Percentiles rank a stretch among this genome's conserved stretches.
These are phyloP conservation scores for Platichthys flesus DNA, from an alignment of 2,113 vertebrate genomes.

Conservation along the genomic window DNA sequence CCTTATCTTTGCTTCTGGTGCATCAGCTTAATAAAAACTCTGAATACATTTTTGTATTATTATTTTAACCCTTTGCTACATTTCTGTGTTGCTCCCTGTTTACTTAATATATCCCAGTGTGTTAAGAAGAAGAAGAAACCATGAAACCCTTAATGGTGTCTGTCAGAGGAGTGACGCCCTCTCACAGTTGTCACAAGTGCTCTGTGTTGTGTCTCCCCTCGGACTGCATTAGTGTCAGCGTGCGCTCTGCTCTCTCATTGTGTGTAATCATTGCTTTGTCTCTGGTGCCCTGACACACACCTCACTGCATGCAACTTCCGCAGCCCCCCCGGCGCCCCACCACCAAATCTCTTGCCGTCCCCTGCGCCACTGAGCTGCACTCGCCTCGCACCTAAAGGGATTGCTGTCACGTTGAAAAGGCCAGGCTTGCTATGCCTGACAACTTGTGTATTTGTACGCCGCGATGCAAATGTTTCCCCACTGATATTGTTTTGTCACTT, in stretches of 20 bases:
- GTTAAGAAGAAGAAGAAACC: constrained; percentile 3
- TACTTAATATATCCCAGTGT: constrained; percentile 24
- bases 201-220: constrained; percentile 78
- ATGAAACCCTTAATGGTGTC: constrained; percentile 65
- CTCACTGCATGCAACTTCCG: constrained; percentile 81
- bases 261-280: constrained; percentile 81
- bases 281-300: constrained; percentile 79
- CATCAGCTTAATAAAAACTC: background rate
- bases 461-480: constrained; percentile 78
- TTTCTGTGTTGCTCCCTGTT: constrained; percentile 11
- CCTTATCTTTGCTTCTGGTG: too few relatives aligned
- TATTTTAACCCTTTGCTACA: background rate
- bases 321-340: constrained; percentile 60
- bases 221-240: constrained; percentile 80
- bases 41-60: background rate
- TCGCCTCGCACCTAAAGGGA: constrained; percentile 78
- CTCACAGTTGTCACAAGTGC: constrained; percentile 80
- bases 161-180: constrained; percentile 72
- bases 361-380: constrained; percentile 73
- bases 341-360: constrained; percentile 69
- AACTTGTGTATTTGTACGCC: constrained; percentile 78
- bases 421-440: constrained; percentile 80
- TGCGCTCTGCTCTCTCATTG: constrained; percentile 74
- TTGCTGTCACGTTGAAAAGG: constrained; percentile 80
- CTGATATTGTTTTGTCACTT: constrained; percentile 80